A percentile compares a stretch with the other conserved stretches of the same genome.
Evolutionary conservation across 2,888 invertebrate genomes (phyloP).

Genomic region (Clusia tigrina): DNA sequence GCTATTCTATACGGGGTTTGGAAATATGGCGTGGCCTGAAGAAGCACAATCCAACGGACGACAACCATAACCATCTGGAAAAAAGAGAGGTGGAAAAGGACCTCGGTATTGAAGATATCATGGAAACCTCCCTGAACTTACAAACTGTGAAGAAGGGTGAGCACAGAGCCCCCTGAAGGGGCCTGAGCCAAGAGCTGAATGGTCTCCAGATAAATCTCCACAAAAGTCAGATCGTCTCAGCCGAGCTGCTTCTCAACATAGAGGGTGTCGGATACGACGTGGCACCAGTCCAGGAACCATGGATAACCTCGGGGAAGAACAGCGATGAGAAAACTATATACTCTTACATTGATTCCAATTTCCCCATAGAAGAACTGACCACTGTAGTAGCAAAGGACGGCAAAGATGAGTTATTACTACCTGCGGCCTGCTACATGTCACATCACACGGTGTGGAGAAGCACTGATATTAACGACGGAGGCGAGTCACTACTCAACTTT

Average conservation of each 20-base stretch:
- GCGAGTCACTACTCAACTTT: too few species aligned
- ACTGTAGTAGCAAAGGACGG: too few species aligned
- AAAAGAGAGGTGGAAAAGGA: neutral
- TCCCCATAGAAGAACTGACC: too few species aligned
- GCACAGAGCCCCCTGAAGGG: neutral
- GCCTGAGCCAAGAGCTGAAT: neutral
- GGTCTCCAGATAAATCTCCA: neutral
- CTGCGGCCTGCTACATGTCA: too few species aligned
- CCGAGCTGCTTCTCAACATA: neutral
- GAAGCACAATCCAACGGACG: neutral
- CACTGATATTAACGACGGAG: too few species aligned
- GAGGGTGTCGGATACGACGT: neutral
- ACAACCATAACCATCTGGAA: constrained; percentile 1
- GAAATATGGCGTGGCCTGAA: constrained; percentile 12
- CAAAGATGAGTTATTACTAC: too few species aligned
- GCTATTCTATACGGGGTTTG: constrained; percentile 8
- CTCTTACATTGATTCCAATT: too few species aligned
- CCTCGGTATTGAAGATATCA: neutral
- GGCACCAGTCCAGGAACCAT: neutral
- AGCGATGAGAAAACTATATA: too few species aligned
- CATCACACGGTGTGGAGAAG: too few species aligned
- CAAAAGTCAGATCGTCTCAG: neutral
- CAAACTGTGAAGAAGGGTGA: neutral
- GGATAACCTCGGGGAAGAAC: neutral
- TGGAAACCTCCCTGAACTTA: neutral